These are phyloP conservation scores for Toxotes jaculatrix DNA, from an alignment of 2,113 vertebrate genomes.

Conservation along the genomic window DNA sequence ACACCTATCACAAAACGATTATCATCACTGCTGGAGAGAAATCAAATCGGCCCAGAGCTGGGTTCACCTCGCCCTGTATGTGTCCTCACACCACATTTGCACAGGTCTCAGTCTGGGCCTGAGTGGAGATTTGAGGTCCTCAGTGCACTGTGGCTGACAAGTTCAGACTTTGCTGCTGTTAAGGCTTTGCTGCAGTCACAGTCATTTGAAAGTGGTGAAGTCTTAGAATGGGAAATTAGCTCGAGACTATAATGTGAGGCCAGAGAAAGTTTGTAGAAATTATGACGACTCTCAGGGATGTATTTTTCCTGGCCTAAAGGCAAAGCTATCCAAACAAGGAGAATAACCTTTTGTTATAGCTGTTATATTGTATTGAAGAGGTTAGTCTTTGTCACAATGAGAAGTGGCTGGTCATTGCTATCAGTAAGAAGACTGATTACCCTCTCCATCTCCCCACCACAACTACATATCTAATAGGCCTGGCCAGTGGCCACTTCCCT, in stretches of 20 bases:
- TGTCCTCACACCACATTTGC: slow-evolving; percentile 69
- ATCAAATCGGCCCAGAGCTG: slow-evolving; percentile 54
- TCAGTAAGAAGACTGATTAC: slow-evolving; percentile 82
- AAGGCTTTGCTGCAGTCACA: slow-evolving; percentile 45
- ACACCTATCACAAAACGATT: slow-evolving; percentile 76
- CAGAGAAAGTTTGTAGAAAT: slow-evolving; percentile 55
- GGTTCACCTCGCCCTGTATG: slow-evolving; percentile 45
- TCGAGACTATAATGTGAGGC: slow-evolving; percentile 23
- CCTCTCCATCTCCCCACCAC: slow-evolving; percentile 69
- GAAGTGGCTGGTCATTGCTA: slow-evolving; percentile 70
- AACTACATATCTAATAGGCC: slow-evolving; percentile 79
- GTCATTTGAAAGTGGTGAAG: slow-evolving; percentile 64
- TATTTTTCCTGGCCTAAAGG: slow-evolving; percentile 43
- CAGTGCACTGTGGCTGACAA: slow-evolving; percentile 25
- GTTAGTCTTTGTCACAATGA: slow-evolving; percentile 69
- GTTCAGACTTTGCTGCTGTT: slow-evolving; percentile 32
- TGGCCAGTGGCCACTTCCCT: slow-evolving; percentile 75
- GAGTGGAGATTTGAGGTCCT: slow-evolving; percentile 34
- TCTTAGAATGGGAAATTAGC: slow-evolving; percentile 60
- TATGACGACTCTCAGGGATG: slow-evolving; percentile 28
- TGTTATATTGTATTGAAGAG: slow-evolving; percentile 69
- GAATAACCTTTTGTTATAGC: slow-evolving; percentile 62
- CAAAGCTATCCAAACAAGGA: slow-evolving; percentile 53
- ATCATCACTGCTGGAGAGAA: slow-evolving; percentile 76
- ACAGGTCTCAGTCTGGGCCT: slow-evolving; percentile 31